These are phyloP conservation scores for Perithous albicinctus DNA, from an alignment of 2,888 invertebrate genomes.

Conservation along the genomic window DNA sequence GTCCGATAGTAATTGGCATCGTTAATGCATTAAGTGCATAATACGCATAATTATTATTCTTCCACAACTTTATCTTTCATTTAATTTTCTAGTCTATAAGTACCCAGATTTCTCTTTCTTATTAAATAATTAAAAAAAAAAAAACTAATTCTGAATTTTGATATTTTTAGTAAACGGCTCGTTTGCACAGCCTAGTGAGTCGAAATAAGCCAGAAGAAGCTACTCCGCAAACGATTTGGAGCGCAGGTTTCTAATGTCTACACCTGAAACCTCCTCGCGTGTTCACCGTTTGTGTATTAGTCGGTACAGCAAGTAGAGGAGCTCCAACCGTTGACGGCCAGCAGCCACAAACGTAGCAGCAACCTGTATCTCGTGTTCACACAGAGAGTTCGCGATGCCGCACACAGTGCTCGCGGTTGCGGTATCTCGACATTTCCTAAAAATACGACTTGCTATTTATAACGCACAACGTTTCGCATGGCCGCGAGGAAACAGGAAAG, in stretches of 20 bases:
- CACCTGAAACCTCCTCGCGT: slow-evolving; percentile 18
- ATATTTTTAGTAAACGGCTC: too few relatives aligned
- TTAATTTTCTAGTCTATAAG: too few relatives aligned
- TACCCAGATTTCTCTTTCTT: background rate
- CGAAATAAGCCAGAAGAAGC: slow-evolving; percentile 6
- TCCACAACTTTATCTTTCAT: background rate
- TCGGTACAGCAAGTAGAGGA: background rate
- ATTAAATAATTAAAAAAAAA: background rate
- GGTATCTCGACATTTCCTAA: slow-evolving; percentile 77
- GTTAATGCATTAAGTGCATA: slow-evolving; percentile 3
- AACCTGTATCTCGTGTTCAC: slow-evolving; percentile 71
- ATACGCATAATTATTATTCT: too few relatives aligned
- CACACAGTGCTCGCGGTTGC: slow-evolving; percentile 23
- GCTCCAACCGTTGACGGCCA: slow-evolving; percentile 9
- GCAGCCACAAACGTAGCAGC: slow-evolving; percentile 29
- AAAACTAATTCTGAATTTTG: too few relatives aligned
- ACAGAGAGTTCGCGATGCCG: slow-evolving; percentile 40
- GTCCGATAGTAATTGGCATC: background rate
- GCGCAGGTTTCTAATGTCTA: background rate
- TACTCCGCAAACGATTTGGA: background rate
- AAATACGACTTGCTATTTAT: slow-evolving; percentile 82
- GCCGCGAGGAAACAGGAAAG: slow-evolving; percentile 63
- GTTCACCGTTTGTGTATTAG: slow-evolving; percentile 31
- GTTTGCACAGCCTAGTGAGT: background rate
- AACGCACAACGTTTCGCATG: slow-evolving; percentile 71